Base-by-base conservation (phyloP, 2,797 vertebrate species). In the Acanthiza pusilla region DNA sequence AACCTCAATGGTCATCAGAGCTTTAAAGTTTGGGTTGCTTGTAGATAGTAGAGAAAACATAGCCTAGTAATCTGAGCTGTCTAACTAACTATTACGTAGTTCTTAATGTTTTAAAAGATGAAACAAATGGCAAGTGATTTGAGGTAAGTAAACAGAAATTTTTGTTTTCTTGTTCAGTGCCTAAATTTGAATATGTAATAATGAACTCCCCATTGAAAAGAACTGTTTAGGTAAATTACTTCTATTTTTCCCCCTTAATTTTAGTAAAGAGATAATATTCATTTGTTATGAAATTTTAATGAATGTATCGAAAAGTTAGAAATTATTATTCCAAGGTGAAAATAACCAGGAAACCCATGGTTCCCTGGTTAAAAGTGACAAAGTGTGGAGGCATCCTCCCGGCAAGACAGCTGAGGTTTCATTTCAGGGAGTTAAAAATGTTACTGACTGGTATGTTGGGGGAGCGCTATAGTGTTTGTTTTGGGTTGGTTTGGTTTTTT, bases 211-310 rank as follows among this genome's bases (percentile, higher is more conserved):
- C 6, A 79, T 84, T 53, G 11, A 26, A 72, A 75, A 66, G n/a
- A 50, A 26, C 30, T 26, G 11, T 42, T 72, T 73, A 36, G 13
- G 9, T 62, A 30, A 87, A 70, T 63, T 25, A 38, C 17, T 65
- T 48, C 2, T 53, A 0, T 6, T 40, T 45, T 26, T 3, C 5
- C 1, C n/a, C 23, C 5, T 43, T n/a, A n/a, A 58, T 72, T 70
- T 83, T 77, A 58, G 3, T 61, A 27, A 65, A 38, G 16, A 16
- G 7, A 53, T 65, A 12, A 40, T 4, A 67, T 90, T 53, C 0
- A 30, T 55, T 76, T 66, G 16, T 78, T 65, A 30, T 1, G 60
- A 38, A 75, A 68, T 45, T 75, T 26, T 50, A 79, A 38, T 30
- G 36, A 7, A 43, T 45, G 0, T 48, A 32, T 67, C 82, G 32